Evolutionary conservation across 2,113 vertebrate species (phyloP).

Genomic region (Dicrurus megarhynchus): DNA sequence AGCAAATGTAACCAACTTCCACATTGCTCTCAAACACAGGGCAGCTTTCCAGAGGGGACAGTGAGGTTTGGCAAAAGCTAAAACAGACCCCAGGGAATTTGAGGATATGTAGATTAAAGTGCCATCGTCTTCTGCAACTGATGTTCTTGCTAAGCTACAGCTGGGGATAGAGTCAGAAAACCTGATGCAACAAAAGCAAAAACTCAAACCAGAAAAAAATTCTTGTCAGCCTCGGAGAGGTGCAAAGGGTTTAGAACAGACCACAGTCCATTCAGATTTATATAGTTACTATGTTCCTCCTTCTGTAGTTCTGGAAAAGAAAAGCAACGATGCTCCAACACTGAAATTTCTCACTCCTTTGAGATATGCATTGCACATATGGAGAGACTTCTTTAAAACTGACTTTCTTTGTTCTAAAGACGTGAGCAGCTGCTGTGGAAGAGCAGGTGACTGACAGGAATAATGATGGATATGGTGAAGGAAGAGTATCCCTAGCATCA

Average conservation of each 20-base stretch:
- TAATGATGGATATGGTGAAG: not conserved
- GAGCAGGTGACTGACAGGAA: not conserved
- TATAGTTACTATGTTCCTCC: not conserved
- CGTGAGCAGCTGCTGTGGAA: not conserved
- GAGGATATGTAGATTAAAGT: not conserved
- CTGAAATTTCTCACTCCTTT: not conserved
- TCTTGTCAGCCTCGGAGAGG: not conserved
- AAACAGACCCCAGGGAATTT: not conserved
- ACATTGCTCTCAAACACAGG: not conserved
- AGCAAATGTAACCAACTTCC: not conserved
- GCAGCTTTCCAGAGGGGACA: not conserved
- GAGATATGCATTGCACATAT: not conserved
- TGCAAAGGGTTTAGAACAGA: not conserved
- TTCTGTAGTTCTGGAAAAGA: not conserved
- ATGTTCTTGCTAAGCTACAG: not conserved
- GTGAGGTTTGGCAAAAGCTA: not conserved
- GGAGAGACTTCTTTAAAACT: not conserved
- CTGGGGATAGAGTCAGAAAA: not conserved
- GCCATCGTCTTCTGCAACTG: rapidly evolving
- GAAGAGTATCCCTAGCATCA: not conserved
- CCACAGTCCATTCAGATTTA: not conserved
- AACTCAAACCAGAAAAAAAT: not conserved
- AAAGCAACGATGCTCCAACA: not conserved
- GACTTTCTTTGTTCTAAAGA: not conserved
- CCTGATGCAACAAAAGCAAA: not conserved